Evolutionary conservation across 2,113 vertebrate species (phyloP).

Genomic region (Xerus inauris): DNA sequence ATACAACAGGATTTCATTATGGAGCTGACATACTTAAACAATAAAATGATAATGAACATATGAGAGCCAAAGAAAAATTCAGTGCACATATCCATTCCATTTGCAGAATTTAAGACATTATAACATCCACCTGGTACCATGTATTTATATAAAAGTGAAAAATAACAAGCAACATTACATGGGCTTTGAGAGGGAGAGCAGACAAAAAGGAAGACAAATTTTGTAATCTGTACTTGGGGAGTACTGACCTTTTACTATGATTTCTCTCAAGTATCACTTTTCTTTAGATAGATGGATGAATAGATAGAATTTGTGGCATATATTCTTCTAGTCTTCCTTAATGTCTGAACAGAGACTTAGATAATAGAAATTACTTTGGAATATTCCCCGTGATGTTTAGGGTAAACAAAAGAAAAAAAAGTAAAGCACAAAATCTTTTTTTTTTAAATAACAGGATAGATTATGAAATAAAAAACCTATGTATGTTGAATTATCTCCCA

Average conservation of each 20-base stretch:
- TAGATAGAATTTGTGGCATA: background rate
- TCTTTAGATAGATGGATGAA: background rate
- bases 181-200: background rate
- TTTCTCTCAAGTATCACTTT: background rate
- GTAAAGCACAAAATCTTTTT: background rate
- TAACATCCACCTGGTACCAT: background rate
- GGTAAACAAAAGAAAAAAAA: background rate
- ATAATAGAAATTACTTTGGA: constrained; percentile 22
- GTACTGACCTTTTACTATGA: background rate
- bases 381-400: background rate
- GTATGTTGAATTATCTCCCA: background rate
- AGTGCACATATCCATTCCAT: background rate
- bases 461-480: background rate
- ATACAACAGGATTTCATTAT: background rate
- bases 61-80: background rate
- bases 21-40: background rate
- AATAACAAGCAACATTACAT: background rate
- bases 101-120: background rate
- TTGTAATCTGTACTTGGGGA: background rate
- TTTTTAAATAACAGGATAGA: background rate
- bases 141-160: background rate
- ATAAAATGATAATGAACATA: constrained; percentile 7
- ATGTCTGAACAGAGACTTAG: background rate
- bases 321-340: constrained; percentile 40
- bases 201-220: background rate